Evolutionary conservation across 2,888 invertebrate species (phyloP).

Genomic region (Tetheella fluctuosa): DNA sequence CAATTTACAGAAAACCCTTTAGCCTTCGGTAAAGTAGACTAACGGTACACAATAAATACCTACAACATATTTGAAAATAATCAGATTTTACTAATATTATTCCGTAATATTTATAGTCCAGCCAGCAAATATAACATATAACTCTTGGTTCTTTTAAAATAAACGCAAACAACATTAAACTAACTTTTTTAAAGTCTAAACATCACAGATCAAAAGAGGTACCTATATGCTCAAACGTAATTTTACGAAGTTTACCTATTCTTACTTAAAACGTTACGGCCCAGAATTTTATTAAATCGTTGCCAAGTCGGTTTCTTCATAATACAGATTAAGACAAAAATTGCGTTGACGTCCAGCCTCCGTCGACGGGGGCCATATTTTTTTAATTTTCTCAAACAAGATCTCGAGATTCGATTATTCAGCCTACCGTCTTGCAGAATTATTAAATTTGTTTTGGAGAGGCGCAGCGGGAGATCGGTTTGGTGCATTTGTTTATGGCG

Average conservation of each 20-base stretch:
- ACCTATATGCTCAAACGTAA: conserved; percentile 47
- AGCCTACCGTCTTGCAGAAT: conserved; percentile 57
- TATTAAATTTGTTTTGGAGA: conserved; percentile 70
- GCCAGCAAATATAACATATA: no score
- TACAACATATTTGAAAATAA: no score
- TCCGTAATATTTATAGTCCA: no score
- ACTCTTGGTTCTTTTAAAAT: background rate
- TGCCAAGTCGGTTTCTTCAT: conserved; percentile 64
- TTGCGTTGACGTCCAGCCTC: conserved; percentile 74
- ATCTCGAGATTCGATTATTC: conserved; percentile 76
- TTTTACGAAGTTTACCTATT: conserved; percentile 32
- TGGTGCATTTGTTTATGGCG: conserved; percentile 45
- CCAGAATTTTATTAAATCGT: conserved; percentile 63
- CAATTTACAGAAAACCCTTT: background rate
- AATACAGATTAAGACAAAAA: conserved; percentile 79
- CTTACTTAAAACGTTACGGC: conserved; percentile 42
- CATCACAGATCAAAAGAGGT: conserved; percentile 22
- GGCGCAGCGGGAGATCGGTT: conserved; percentile 44
- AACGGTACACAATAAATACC: no score
- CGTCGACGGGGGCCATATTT: conserved; percentile 65
- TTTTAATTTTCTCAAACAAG: conserved; percentile 81
- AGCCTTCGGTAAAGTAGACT: background rate
- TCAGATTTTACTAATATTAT: no score
- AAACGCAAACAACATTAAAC: background rate
- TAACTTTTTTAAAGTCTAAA: background rate